Evolutionary conservation across 2,888 invertebrate species (phyloP).

Genomic region (Chloromyia formosa): DNA sequence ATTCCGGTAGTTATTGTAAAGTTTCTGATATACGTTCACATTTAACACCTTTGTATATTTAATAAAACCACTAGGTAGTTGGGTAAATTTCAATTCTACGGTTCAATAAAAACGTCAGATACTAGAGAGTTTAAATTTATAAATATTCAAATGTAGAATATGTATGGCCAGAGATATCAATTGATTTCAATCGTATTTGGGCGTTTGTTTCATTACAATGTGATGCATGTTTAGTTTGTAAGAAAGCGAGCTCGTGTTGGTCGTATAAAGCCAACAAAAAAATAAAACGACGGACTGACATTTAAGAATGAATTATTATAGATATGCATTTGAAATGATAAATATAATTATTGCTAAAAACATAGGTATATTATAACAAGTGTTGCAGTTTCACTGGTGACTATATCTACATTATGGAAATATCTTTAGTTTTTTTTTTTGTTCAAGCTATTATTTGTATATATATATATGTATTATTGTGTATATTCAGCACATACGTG

Average conservation of each 20-base stretch:
- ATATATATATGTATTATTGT: neutral
- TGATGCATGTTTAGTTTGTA: constrained; percentile 8
- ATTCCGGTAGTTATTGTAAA: no score
- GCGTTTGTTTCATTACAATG: neutral
- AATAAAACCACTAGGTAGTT: no score
- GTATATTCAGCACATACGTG: neutral
- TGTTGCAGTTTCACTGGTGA: constrained; percentile 14
- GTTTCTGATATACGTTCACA: no score
- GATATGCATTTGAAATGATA: neutral
- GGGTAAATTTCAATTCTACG: no score
- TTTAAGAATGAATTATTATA: constrained; percentile 20
- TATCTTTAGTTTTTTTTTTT: constrained; percentile 2
- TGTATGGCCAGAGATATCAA: constrained; percentile 26
- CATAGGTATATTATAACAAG: constrained; percentile 1
- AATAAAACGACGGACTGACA: constrained; percentile 31
- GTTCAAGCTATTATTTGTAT: constrained; percentile 6
- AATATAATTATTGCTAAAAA: neutral
- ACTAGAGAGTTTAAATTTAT: no score
- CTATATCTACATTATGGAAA: no score
- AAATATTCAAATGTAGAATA: constrained; percentile 2
- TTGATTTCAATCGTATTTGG: neutral
- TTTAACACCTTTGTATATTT: no score
- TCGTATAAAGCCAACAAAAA: neutral
- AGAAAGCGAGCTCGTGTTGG: constrained; percentile 32
- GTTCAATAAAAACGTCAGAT: no score